phyloP scores from a whole-genome alignment of 2,113 vertebrate genomes.

The Regulus satrapa region DNA sequence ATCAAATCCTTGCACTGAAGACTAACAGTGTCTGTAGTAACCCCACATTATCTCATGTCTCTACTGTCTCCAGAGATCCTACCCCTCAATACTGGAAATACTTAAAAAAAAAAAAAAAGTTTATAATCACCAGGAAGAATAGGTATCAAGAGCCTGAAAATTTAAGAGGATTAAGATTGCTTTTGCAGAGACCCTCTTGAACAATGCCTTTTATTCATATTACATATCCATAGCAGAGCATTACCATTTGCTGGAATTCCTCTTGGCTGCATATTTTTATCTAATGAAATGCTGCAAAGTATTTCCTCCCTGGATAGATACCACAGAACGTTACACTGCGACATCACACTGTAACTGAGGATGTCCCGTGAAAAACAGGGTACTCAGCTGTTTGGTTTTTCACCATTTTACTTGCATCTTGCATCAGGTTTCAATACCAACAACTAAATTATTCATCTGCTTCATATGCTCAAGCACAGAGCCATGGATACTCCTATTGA shows the following conservation, averaged over 20 bases:
- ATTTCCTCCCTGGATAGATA: constrained; percentile 35
- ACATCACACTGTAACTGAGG: neutral
- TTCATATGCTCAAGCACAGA: neutral
- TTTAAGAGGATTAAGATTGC: neutral
- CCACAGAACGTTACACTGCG: neutral
- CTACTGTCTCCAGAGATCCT: neutral
- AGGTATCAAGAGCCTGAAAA: neutral
- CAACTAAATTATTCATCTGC: neutral
- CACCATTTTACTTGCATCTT: neutral
- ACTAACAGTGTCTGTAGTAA: neutral
- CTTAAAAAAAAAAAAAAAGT: neutral
- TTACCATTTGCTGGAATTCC: constrained; percentile 4
- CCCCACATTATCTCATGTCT: neutral
- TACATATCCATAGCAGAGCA: neutral
- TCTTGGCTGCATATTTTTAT: constrained; percentile 39
- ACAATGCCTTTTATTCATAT: neutral
- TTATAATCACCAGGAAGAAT: neutral
- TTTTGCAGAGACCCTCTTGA: neutral
- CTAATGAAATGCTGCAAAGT: constrained; percentile 11
- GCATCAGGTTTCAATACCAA: neutral
- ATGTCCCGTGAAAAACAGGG: neutral
- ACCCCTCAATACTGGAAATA: neutral
- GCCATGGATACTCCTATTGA: neutral
- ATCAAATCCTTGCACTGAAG: neutral
- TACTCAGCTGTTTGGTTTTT: neutral